Conservation (phyloP, 1,140 invertebrate species). For the Batillaria attramentaria region DNA sequence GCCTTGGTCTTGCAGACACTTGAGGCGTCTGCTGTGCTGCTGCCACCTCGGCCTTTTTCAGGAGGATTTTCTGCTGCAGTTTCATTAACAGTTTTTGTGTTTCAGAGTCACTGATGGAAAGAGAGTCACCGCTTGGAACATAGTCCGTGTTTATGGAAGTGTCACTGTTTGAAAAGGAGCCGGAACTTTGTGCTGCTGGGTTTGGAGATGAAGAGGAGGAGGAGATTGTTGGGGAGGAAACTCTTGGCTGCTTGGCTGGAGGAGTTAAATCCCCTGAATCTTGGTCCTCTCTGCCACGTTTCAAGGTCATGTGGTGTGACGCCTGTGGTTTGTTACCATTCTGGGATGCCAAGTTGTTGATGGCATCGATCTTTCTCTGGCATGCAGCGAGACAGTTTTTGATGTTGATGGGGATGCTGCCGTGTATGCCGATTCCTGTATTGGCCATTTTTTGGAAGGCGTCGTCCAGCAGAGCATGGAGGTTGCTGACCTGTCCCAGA, state of each 20-base stretch:
- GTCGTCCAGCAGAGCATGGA: conserved; percentile 19
- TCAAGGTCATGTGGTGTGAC: background rate
- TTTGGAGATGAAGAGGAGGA: background rate
- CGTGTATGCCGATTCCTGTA: background rate
- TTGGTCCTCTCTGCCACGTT: background rate
- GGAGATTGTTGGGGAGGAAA: conserved; percentile 1
- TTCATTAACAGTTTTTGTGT: background rate
- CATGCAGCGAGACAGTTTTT: conserved; percentile 22
- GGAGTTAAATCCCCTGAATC: background rate
- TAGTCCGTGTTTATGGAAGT: too few species aligned
- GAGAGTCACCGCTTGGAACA: too few species aligned
- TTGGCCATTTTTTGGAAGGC: conserved; percentile 31
- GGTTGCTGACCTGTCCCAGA: conserved; percentile 31
- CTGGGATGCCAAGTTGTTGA: background rate
- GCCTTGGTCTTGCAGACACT: background rate
- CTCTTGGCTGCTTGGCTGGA: conserved; percentile 2
- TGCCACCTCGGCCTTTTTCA: background rate
- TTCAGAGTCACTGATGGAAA: background rate
- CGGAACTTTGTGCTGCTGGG: background rate
- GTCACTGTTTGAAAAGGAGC: too few species aligned
- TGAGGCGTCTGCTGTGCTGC: background rate
- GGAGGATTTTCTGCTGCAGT: background rate
- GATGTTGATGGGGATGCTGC: background rate
- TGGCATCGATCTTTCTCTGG: background rate
- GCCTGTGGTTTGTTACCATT: background rate